Evolutionary conservation across 2,797 vertebrate genomes (phyloP).

Genomic region (Danio albolineatus): DNA sequence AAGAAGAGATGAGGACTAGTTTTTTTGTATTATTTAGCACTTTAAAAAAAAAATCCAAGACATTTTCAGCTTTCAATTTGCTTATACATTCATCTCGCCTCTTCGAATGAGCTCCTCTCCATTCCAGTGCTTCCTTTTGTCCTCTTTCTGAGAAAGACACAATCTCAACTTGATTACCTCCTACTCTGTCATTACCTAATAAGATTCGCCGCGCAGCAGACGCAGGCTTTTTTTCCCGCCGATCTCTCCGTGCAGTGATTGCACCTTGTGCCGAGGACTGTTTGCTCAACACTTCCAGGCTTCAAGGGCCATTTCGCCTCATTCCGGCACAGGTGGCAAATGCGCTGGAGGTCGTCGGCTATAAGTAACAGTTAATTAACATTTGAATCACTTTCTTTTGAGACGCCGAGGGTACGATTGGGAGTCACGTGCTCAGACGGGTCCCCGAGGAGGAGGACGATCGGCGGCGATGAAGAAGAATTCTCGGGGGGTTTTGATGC

Average conservation of each 20-base stretch:
- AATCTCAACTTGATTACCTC: slow-evolving; percentile 73
- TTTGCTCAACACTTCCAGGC: slow-evolving; percentile 70
- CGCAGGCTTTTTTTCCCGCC: slow-evolving; percentile 55
- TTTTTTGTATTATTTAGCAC: slow-evolving; percentile 4
- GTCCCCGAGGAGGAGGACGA: slow-evolving; percentile 50
- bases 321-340: slow-evolving; percentile 73
- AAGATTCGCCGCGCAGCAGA: slow-evolving; percentile 66
- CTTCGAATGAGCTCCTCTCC: slow-evolving; percentile 65
- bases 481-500: slow-evolving; percentile 47
- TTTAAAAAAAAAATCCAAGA: slow-evolving; percentile 30
- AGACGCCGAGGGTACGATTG: slow-evolving; percentile 60
- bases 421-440: slow-evolving; percentile 38
- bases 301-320: slow-evolving; percentile 69
- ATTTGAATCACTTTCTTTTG: slow-evolving; percentile 69
- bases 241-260: slow-evolving; percentile 67
- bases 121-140: slow-evolving; percentile 69
- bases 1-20: slow-evolving; percentile 57
- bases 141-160: slow-evolving; percentile 68
- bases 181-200: slow-evolving; percentile 74
- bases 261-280: slow-evolving; percentile 72
- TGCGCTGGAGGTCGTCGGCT: slow-evolving; percentile 66
- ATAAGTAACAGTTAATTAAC: slow-evolving; percentile 74
- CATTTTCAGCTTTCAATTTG: slow-evolving; percentile 59
- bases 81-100: slow-evolving; percentile 58
- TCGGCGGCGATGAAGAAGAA: neutral